Evolutionary conservation across 2,113 vertebrate species (phyloP).

Genomic region (Rhizomys pruinosus): DNA sequence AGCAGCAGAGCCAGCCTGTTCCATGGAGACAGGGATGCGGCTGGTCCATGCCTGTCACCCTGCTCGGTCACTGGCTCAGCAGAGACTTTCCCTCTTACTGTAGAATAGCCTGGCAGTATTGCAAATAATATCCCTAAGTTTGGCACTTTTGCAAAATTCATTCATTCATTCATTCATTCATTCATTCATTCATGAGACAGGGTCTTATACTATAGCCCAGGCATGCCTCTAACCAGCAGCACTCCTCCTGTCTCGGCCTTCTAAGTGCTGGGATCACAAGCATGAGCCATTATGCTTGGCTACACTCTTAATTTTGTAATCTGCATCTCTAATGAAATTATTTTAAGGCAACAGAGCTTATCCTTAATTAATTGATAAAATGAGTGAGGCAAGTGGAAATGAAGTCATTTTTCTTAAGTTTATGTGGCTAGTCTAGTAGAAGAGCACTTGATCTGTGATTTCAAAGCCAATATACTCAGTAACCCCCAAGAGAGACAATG

Average conservation of each 20-base stretch:
- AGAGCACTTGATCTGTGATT: background rate
- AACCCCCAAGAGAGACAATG: background rate
- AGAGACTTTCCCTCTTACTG: no score
- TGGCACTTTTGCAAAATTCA: background rate
- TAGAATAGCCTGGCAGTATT: background rate
- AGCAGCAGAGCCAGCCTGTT: constrained; percentile 61
- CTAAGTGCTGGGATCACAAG: background rate
- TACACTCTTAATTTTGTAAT: background rate
- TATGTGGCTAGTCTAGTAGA: background rate
- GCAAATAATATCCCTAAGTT: background rate
- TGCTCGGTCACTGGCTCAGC: background rate
- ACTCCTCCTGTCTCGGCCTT: background rate
- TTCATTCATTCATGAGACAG: background rate
- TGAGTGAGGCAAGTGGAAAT: background rate
- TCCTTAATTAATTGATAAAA: background rate
- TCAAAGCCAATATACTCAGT: background rate
- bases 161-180: background rate
- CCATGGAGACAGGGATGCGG: background rate
- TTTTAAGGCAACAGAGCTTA: background rate
- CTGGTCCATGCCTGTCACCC: background rate
- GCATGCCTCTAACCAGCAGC: background rate
- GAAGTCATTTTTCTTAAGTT: background rate
- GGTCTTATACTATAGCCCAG: background rate
- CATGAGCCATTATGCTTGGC: background rate
- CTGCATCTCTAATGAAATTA: background rate